These are phyloP conservation scores for Hirudo medicinalis DNA, from an alignment of 1,140 invertebrate species.

Conservation along the genomic window DNA sequence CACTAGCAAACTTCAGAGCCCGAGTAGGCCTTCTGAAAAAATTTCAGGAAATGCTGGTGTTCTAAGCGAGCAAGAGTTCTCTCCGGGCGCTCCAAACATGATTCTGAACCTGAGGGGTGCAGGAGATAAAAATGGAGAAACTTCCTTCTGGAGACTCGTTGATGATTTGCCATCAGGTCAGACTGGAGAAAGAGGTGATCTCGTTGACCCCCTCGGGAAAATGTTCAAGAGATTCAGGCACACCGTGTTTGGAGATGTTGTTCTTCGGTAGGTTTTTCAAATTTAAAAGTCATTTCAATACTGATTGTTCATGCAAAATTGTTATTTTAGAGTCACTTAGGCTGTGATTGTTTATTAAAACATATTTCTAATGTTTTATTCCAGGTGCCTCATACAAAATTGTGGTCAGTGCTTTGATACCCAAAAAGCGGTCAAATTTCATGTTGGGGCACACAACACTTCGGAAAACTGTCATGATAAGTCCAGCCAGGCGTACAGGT, in stretches of 20 bases:
- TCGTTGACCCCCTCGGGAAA: too few relatives aligned
- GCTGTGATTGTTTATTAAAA: not conserved
- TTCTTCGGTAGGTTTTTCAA: too few relatives aligned
- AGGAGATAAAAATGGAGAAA: not conserved
- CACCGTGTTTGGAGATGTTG: too few relatives aligned
- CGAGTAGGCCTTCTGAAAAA: not conserved
- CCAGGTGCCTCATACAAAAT: slow-evolving; percentile 8
- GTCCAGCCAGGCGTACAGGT: too few relatives aligned
- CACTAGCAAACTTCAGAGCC: not conserved
- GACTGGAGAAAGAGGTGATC: too few relatives aligned
- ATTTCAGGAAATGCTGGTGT: not conserved
- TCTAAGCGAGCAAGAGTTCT: not conserved
- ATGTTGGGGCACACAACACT: slow-evolving; percentile 4
- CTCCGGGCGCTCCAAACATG: slow-evolving; percentile 1
- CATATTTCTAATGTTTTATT: too few relatives aligned
- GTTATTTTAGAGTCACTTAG: not conserved
- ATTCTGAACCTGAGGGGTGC: not conserved
- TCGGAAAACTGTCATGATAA: not conserved
- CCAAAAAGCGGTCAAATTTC: slow-evolving; percentile 14
- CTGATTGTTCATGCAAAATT: not conserved
- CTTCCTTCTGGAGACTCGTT: not conserved
- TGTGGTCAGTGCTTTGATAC: slow-evolving; percentile 24
- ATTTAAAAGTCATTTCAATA: too few relatives aligned
- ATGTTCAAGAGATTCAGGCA: too few relatives aligned
- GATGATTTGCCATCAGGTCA: too few relatives aligned